Percentiles rank a stretch among this genome's conserved stretches.
These are phyloP conservation scores for Argentina silus DNA, from an alignment of 2,797 vertebrate genomes.

Conservation along the genomic window DNA sequence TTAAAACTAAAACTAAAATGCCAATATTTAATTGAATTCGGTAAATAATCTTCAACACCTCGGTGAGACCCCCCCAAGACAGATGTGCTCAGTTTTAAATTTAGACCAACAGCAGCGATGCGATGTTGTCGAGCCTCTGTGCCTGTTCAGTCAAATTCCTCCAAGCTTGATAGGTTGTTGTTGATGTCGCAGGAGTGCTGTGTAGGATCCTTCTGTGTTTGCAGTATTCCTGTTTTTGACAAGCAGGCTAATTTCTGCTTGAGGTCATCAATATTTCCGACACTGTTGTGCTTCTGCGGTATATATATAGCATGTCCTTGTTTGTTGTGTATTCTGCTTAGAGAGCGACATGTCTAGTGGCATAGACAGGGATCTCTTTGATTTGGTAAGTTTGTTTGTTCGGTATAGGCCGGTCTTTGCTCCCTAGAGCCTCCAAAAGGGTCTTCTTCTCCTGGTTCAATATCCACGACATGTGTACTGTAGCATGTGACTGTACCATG, in stretches of 20 bases:
- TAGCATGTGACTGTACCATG: background rate
- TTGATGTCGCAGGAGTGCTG: slow-evolving; percentile 42
- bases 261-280: slow-evolving; percentile 77
- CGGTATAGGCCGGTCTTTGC: slow-evolving; percentile 45
- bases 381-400: slow-evolving; percentile 58
- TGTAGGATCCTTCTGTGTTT: slow-evolving; percentile 33
- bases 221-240: slow-evolving; percentile 66
- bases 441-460: background rate
- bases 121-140: slow-evolving; percentile 59
- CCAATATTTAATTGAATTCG: slow-evolving; percentile 27
- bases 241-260: slow-evolving; percentile 69
- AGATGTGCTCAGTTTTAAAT: slow-evolving; percentile 67
- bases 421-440: slow-evolving; percentile 40
- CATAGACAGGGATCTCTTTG: slow-evolving; percentile 65
- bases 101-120: slow-evolving; percentile 64
- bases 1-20: background rate
- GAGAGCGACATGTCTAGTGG: slow-evolving; percentile 61
- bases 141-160: slow-evolving; percentile 58
- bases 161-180: slow-evolving; percentile 48
- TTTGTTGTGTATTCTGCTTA: slow-evolving; percentile 59
- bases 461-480: background rate
- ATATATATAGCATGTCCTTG: slow-evolving; percentile 69
- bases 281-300: slow-evolving; percentile 57
- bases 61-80: slow-evolving; percentile 47
- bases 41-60: slow-evolving; percentile 35